phyloP scores from a whole-genome alignment of 2,113 vertebrate species.

The Odobenus rosmarus region DNA sequence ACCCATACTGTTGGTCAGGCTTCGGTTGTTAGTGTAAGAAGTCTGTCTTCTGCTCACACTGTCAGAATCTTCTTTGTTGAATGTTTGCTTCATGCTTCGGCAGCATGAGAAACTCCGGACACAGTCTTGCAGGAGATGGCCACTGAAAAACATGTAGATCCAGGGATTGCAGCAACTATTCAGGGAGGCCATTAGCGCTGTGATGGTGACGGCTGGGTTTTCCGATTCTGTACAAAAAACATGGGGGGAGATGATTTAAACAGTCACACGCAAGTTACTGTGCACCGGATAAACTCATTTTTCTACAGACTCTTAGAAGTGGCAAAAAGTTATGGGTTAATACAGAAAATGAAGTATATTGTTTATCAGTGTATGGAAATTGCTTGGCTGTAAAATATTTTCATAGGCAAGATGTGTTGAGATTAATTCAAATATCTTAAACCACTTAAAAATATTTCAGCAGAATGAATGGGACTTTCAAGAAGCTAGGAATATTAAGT shows the following conservation, averaged over 20 bases:
- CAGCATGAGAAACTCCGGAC: constrained; percentile 91
- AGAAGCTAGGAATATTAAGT: not conserved
- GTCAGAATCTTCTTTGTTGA: constrained; percentile 94
- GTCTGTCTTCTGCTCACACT: constrained; percentile 92
- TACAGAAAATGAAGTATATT: constrained; percentile 37
- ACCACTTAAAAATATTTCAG: not conserved
- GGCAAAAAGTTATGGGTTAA: not conserved
- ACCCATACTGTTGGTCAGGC: constrained; percentile 89
- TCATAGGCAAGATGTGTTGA: not conserved
- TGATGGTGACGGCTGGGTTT: constrained; percentile 92
- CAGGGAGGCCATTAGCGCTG: constrained; percentile 94
- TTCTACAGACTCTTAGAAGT: not conserved
- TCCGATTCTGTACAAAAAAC: constrained; percentile 90
- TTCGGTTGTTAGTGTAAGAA: constrained; percentile 90
- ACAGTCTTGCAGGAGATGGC: constrained; percentile 96
- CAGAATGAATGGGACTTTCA: not conserved
- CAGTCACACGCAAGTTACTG: not conserved
- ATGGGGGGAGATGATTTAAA: not conserved
- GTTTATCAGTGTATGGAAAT: not conserved
- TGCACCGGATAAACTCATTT: not conserved
- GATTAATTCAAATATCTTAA: constrained; percentile 1
- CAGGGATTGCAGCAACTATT: constrained; percentile 99
- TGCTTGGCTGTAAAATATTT: constrained; percentile 36
- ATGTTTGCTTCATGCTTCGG: constrained; percentile 81
- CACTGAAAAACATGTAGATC: constrained; percentile 99